Evolutionary conservation across 2,113 vertebrate genomes (phyloP).

Genomic region (Phalacrocorax brasilianus): DNA sequence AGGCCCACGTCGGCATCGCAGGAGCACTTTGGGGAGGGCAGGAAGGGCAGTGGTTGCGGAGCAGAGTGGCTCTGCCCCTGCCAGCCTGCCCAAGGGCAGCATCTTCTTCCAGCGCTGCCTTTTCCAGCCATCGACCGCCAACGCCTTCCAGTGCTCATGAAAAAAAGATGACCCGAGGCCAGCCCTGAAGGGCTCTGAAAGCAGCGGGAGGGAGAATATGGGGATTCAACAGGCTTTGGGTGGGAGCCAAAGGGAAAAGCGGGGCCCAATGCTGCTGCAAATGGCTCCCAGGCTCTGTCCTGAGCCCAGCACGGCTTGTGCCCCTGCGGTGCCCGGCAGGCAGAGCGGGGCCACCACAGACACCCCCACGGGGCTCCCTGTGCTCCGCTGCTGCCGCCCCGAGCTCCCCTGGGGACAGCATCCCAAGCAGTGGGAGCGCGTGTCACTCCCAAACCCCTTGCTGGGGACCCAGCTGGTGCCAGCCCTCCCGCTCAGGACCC

Average conservation of each 20-base stretch:
- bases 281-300: neutral
- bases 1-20: neutral
- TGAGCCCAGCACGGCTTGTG: neutral
- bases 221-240: neutral
- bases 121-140: neutral
- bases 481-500: neutral
- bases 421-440: accelerated
- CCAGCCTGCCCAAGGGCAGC: neutral
- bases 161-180: neutral
- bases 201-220: neutral
- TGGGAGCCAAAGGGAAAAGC: neutral
- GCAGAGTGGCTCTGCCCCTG: neutral
- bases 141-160: neutral
- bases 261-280: neutral
- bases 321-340: neutral
- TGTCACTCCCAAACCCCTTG: accelerated
- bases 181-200: neutral
- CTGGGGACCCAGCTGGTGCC: neutral
- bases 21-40: neutral
- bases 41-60: neutral
- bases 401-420: neutral
- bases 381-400: accelerated
- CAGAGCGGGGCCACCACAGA: neutral
- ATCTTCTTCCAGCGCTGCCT: neutral
- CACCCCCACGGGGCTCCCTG: accelerated